Conservation (phyloP, 2,888 invertebrate species). For the Noctua fimbriata region DNA sequence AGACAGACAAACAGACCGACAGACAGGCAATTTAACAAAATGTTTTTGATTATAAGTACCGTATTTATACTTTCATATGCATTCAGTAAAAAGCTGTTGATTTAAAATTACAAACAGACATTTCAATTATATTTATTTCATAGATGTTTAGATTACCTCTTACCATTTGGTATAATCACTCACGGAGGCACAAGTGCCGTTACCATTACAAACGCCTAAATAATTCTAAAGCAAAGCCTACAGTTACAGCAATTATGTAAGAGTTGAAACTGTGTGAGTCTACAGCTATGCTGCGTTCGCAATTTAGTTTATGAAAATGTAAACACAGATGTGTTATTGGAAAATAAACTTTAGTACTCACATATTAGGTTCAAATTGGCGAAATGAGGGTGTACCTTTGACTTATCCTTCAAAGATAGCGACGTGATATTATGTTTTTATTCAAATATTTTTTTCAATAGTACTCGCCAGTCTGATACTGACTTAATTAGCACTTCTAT, state of each 20-base stretch:
- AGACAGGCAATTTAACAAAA: too few species aligned
- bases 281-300: not conserved
- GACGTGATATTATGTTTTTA: not conserved
- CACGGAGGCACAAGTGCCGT: not conserved
- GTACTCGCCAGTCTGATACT: not conserved
- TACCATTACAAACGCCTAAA: slow-evolving; percentile 5
- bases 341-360: not conserved
- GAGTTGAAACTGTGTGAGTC: not conserved
- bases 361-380: not conserved
- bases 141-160: not conserved
- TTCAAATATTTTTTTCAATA: too few species aligned
- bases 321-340: not conserved
- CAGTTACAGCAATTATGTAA: not conserved
- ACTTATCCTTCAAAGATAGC: not conserved
- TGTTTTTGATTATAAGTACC: too few species aligned
- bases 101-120: too few species aligned
- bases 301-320: not conserved
- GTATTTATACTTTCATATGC: too few species aligned
- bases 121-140: too few species aligned
- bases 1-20: too few species aligned
- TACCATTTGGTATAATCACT: slow-evolving; percentile 5
- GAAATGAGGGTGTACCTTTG: not conserved
- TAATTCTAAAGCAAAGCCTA: slow-evolving; percentile 6
- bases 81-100: too few species aligned
- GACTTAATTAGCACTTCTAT: too few species aligned